phyloP scores from a whole-genome alignment of 2,888 invertebrate genomes.

The Orchesella flavescens region DNA sequence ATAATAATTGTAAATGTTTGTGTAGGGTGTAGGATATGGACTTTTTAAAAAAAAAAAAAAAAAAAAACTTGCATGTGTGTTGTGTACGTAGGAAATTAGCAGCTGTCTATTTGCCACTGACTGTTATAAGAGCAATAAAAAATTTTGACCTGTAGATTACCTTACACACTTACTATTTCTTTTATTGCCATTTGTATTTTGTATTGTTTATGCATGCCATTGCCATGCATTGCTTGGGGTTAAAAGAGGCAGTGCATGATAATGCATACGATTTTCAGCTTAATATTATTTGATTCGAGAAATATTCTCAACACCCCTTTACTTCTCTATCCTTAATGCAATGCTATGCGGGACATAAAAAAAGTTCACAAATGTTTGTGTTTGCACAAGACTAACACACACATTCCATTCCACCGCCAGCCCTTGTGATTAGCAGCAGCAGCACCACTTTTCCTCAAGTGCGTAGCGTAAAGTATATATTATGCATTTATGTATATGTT shows the following conservation, averaged over 20 bases:
- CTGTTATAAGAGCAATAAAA: slow-evolving; percentile 32
- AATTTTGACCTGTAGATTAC: slow-evolving; percentile 40
- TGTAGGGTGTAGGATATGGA: slow-evolving; percentile 5
- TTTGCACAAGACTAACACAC: background rate
- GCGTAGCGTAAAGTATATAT: too few species aligned
- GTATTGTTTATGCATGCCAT: background rate
- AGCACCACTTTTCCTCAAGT: background rate
- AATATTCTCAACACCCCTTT: slow-evolving; percentile 13
- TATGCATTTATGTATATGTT: too few species aligned
- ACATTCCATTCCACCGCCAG: background rate
- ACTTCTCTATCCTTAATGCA: background rate
- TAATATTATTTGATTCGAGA: background rate
- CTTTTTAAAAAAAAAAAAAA: too few species aligned
- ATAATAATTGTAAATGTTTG: slow-evolving; percentile 19
- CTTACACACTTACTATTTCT: slow-evolving; percentile 1
- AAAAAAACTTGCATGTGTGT: background rate
- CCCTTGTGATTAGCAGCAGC: background rate
- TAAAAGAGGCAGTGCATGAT: slow-evolving; percentile 22
- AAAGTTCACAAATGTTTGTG: background rate
- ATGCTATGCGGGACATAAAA: background rate
- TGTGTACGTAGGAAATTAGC: slow-evolving; percentile 40
- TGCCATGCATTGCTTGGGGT: background rate
- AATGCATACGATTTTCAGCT: slow-evolving; percentile 16
- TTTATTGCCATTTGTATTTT: background rate
- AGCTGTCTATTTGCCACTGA: slow-evolving; percentile 47